Conservation (phyloP, 1,140 invertebrate species). For the Pinna nobilis region DNA sequence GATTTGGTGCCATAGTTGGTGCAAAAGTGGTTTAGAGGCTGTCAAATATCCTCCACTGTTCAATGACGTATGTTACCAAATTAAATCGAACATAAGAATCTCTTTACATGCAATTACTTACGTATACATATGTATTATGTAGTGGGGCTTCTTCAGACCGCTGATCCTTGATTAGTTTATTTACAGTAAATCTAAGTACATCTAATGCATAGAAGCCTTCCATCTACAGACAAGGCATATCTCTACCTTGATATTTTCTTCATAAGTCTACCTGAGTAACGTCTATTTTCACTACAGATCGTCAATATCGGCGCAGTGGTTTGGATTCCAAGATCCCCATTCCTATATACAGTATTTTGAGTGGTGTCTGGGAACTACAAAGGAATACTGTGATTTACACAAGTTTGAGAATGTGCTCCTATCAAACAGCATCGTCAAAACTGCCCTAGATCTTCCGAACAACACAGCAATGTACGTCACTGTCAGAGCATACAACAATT, state of each 20-base stretch:
- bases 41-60: no score
- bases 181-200: no score
- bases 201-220: constrained; percentile 14
- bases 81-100: no score
- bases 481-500: constrained; percentile 43
- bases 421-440: constrained; percentile 23
- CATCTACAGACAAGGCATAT: constrained; percentile 35
- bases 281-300: constrained; percentile 5
- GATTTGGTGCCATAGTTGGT: no score
- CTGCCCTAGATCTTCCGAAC: constrained; percentile 27
- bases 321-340: constrained; percentile 58
- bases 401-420: constrained; percentile 22
- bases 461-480: constrained; percentile 41
- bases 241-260: no score
- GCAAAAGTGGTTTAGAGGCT: no score
- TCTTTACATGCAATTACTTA: no score
- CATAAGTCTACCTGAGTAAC: no score
- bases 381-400: constrained; percentile 39
- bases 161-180: no score
- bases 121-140: no score
- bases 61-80: no score
- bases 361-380: constrained; percentile 36
- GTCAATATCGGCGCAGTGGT: constrained; percentile 44
- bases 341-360: constrained; percentile 52
- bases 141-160: no score